Base-by-base conservation (phyloP, 2,888 invertebrate genomes). In the Vesta saturnalis region DNA sequence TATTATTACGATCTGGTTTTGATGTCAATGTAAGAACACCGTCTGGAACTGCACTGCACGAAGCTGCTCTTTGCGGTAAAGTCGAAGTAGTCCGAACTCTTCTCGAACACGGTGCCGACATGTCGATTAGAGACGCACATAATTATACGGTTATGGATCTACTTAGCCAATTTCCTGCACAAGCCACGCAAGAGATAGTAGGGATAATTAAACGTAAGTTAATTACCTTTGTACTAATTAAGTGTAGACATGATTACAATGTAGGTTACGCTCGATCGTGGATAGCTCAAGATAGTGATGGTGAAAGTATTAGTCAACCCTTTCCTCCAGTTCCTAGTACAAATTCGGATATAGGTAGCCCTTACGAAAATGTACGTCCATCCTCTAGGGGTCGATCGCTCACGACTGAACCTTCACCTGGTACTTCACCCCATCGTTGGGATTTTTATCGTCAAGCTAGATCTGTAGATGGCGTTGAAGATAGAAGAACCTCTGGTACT, bases 61-160 rank as follows among this genome's bases (percentile, higher is more conserved):
- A 97, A 82, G 97, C 97, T 0, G 96, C 96, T 0, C 88, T 95
- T 19, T 96, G 92, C 82, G 96, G 96, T 15, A 96, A 96, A 83
- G 91, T 93, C 74, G 92, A 94, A 67, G 95, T 96, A 15, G 96
- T 95, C 18, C 88, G 92, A 61, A 89, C 93, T 0, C 87, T 97
- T 35, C 85, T 97, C 14, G 91, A 92, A 71, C 89, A 91, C 75
- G 95, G 95, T 0, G 94, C 94, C 16, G 94, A 96, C 82, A 86
- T 95, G 47, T 89, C 89, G 70, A 92, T 94, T 52, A 89, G 91
- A 19, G 95, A 98, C 81, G 88, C 89, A 6, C 89, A 91, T 72
- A 92, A 92, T 66, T 91, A 92, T 81, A 97, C 96, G 4, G 96
- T 96, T 1, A 87, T 94, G 77, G 94, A 96, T 79, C 87, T 97